Conservation (phyloP, 2,113 vertebrate species). For the Centropristis striata region DNA sequence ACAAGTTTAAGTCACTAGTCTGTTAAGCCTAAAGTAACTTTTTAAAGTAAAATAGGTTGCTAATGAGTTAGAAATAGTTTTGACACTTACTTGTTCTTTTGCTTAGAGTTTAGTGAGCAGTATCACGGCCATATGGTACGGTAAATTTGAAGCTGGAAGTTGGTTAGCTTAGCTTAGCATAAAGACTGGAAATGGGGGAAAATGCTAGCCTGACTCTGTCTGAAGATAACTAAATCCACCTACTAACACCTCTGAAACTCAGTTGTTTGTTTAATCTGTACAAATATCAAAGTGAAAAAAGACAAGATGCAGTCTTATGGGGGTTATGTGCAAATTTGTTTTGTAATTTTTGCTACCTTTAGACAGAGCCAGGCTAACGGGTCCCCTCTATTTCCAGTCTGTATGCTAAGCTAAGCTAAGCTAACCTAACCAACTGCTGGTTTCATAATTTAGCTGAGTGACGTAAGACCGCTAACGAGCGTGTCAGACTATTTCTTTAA, state of each 20-base stretch:
- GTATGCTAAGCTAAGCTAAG: slow-evolving; percentile 1
- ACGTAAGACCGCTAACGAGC: background rate
- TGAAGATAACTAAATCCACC: background rate
- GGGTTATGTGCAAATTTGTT: no score
- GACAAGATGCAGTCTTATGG: background rate
- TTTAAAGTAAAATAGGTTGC: background rate
- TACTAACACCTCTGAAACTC: background rate
- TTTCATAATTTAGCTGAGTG: background rate
- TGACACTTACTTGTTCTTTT: background rate
- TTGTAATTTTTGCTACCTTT: background rate
- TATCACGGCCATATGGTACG: no score
- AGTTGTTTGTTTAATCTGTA: background rate
- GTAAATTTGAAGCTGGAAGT: background rate
- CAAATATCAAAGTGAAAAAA: background rate
- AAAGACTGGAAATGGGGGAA: background rate
- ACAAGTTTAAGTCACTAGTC: background rate
- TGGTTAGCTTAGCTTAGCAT: background rate
- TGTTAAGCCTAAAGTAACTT: background rate
- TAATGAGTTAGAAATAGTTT: background rate
- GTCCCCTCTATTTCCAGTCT: background rate
- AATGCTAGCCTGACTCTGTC: background rate
- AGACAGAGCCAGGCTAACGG: background rate
- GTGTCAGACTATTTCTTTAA: background rate
- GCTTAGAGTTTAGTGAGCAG: background rate
- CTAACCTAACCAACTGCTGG: background rate